Evolutionary conservation across 35 echinoderm and acorn worm species (phyloP).

Genomic region (Anneissia japonica): DNA sequence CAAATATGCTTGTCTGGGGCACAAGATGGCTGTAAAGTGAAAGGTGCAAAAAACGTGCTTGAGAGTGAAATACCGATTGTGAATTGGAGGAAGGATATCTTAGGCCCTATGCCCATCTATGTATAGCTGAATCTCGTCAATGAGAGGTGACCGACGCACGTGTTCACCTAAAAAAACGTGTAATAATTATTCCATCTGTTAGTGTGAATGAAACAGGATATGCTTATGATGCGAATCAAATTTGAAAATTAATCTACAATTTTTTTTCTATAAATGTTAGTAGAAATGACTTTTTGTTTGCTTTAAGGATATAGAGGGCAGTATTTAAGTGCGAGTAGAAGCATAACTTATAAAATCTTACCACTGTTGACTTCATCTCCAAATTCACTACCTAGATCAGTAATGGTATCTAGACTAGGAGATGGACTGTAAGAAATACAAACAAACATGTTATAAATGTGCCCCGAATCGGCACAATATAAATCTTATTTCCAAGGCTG

Average conservation of each 20-base stretch:
- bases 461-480: too few relatives aligned
- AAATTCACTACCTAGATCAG: constrained; percentile 41
- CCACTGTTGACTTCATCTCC: constrained; percentile 26
- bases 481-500: too few relatives aligned
- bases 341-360: constrained; percentile 4
- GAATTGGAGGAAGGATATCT: background rate
- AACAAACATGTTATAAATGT: too few relatives aligned
- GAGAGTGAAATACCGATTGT: background rate
- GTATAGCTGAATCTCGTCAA: background rate
- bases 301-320: too few relatives aligned
- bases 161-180: background rate
- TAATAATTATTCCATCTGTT: background rate
- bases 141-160: background rate
- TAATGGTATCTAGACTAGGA: constrained; percentile 69
- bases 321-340: too few relatives aligned
- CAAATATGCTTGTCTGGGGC: too few relatives aligned
- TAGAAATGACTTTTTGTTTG: too few relatives aligned
- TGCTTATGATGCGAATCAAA: too few relatives aligned
- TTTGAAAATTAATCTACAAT: too few relatives aligned
- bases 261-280: too few relatives aligned
- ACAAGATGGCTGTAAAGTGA: background rate
- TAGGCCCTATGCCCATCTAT: background rate
- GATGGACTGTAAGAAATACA: constrained; percentile 41
- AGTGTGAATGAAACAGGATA: too few relatives aligned
- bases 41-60: background rate